These are phyloP conservation scores for Muntiacus reevesi DNA, from an alignment of 2,113 vertebrate genomes.

Conservation along the genomic window DNA sequence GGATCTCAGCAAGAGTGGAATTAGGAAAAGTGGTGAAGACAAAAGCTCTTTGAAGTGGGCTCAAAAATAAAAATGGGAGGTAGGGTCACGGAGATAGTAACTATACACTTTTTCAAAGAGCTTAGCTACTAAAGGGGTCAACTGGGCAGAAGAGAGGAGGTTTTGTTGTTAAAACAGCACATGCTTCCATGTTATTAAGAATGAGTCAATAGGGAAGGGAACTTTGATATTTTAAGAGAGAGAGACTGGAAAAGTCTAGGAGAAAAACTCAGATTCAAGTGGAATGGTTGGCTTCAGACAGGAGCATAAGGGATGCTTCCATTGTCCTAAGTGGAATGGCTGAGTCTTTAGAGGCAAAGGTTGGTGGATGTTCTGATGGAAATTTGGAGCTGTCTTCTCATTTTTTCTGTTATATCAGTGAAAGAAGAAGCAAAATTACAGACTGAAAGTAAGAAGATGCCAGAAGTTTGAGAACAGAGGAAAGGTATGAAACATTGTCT, in stretches of 20 bases:
- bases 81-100: neutral
- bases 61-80: neutral
- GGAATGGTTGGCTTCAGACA: neutral
- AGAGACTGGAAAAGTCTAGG: neutral
- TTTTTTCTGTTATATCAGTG: neutral
- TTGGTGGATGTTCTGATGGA: neutral
- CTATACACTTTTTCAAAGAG: neutral
- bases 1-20: neutral
- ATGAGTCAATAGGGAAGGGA: neutral
- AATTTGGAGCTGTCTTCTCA: neutral
- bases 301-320: rapidly evolving
- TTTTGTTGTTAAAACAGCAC: neutral
- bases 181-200: neutral
- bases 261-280: neutral
- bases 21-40: neutral
- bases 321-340: neutral
- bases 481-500: neutral
- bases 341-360: neutral
- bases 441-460: neutral
- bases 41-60: neutral
- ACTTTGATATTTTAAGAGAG: neutral
- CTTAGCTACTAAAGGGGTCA: neutral
- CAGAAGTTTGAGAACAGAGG: neutral
- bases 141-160: neutral
- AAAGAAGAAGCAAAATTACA: neutral